These are phyloP conservation scores for Ciconia maguari DNA, from an alignment of 2,113 vertebrate genomes.

Conservation along the genomic window DNA sequence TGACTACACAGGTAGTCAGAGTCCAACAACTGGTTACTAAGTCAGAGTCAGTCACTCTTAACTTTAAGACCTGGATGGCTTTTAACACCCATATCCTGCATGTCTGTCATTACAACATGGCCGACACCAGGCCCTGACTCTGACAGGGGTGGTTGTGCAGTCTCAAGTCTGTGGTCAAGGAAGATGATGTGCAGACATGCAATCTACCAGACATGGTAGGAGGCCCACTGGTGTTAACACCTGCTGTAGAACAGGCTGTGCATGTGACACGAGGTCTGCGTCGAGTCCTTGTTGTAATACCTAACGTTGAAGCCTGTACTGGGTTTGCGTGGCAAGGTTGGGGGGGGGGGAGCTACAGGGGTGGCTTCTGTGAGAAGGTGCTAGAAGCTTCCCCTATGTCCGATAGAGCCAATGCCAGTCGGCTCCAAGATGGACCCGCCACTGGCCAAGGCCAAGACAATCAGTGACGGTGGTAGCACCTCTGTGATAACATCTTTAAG, in stretches of 20 bases:
- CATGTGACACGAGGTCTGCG: neutral
- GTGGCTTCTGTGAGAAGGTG: neutral
- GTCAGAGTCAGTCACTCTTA: rapidly evolving
- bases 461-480: rapidly evolving
- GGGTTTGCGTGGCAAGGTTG: neutral
- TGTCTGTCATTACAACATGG: neutral
- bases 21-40: neutral
- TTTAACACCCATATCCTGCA: neutral
- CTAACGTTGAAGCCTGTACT: neutral
- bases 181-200: neutral
- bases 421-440: neutral
- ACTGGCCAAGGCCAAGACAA: neutral
- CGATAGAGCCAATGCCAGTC: neutral
- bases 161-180: neutral
- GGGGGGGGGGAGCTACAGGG: too few species aligned
- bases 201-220: neutral
- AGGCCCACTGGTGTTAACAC: neutral
- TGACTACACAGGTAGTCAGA: neutral
- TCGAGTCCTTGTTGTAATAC: rapidly evolving
- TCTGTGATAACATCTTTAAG: neutral
- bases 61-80: neutral
- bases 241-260: neutral
- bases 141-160: neutral
- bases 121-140: neutral
- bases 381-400: neutral